These are phyloP conservation scores for Oophaga pumilio DNA, from an alignment of 2,113 vertebrate species.

Conservation along the genomic window DNA sequence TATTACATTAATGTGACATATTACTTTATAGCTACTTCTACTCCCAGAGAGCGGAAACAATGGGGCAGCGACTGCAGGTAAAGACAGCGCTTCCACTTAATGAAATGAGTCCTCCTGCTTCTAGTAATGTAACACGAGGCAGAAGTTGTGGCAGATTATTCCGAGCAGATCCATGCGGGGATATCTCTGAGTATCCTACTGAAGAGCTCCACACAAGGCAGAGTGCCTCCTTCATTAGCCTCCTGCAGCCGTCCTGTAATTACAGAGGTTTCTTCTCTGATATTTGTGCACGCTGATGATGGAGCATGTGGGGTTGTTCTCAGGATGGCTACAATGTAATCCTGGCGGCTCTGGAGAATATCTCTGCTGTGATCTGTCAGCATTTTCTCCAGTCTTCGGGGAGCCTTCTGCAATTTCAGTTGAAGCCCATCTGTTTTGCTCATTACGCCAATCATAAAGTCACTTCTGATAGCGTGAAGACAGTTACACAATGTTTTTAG, in stretches of 20 bases:
- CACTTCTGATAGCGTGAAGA: constrained; percentile 43
- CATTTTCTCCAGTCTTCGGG: constrained; percentile 70
- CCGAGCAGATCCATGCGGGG: constrained; percentile 13
- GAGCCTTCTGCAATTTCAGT: constrained; percentile 66
- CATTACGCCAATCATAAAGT: constrained; percentile 65
- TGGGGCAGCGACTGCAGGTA: not conserved
- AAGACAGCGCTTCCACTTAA: not conserved
- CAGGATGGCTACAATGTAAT: constrained; percentile 72
- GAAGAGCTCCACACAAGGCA: constrained; percentile 26
- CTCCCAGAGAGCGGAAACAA: not conserved
- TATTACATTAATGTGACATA: not conserved
- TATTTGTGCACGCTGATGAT: constrained; percentile 57
- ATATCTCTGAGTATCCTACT: constrained; percentile 33
- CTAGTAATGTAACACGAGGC: constrained; percentile 10
- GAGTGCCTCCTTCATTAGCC: constrained; percentile 22
- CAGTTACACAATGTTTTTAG: not conserved
- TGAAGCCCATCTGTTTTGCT: constrained; percentile 65
- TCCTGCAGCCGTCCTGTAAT: constrained; percentile 29
- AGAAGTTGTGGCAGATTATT: constrained; percentile 28
- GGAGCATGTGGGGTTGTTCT: constrained; percentile 59
- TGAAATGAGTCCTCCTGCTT: constrained; percentile 8
- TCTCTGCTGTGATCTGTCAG: constrained; percentile 68
- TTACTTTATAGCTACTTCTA: not conserved
- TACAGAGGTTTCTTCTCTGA: constrained; percentile 41
- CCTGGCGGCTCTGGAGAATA: constrained; percentile 64